Base-by-base conservation (phyloP, 2,797 vertebrate genomes). In the Malurus splendens region DNA sequence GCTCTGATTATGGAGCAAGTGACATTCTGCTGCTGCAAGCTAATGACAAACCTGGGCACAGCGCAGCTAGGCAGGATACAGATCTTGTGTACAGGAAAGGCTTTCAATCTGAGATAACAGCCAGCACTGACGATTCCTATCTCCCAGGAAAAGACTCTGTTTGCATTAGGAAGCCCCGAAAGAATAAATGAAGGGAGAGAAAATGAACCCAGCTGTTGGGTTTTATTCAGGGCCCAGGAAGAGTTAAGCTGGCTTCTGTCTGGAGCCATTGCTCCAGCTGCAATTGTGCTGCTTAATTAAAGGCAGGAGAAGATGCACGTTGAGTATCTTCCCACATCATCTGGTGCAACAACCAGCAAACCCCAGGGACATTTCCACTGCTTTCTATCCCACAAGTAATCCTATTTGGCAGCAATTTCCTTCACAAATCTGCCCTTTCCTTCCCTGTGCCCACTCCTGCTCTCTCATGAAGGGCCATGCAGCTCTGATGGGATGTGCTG, bases 11-110 rank as follows among this genome's bases (percentile, higher is more conserved):
- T 8, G 57, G 82, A 70, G 18, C 52, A 87, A 51, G 54, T 5
- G 8, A 60, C 64, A 44, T 86, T 90, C 50, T 65, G 95, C 74
- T 87, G 61, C 8, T 87, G 95, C 88, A 89, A 91, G 74, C 59
- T 87, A 89, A 92, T 47, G 79, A 81, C 80, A 78, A n/a, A 32
- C 41, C 44, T 3, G 44, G 74, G 82, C 20, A 16, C 77, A 78
- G 79, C 0, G 6, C 81, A 86, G 32, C 78, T 9, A 50, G 65
- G 52, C 61, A 74, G 66, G 79, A 90, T 74, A 64, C 45, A 85
- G 79, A 91, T 67, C 66, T 86, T 85, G 66, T 76, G 61, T 23
- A 60, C 45, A 81, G 68, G 82, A 64, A 44, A 71, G 23, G 75
- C 76, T 85, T 47, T 85, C 77, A 50, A 11, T 71, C 61, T 65